phyloP scores from a whole-genome alignment of 2,113 vertebrate genomes.

The Erythrolamprus reginae region DNA sequence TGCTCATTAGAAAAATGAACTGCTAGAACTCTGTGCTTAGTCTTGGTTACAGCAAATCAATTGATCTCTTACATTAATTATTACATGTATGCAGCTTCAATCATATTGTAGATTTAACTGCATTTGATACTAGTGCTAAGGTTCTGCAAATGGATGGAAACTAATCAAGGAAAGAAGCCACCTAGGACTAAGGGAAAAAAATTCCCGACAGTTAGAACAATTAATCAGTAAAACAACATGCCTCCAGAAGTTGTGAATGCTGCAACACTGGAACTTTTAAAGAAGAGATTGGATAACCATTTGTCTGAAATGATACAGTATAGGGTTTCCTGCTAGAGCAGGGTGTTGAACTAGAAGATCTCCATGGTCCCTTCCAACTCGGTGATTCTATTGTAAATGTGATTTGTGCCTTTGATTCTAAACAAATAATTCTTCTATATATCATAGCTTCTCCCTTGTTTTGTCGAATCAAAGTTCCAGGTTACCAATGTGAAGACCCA shows the following conservation, averaged over 20 bases:
- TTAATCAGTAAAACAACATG: too few species aligned
- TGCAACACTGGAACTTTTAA: too few species aligned
- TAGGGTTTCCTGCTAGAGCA: too few species aligned
- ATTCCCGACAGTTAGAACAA: too few species aligned
- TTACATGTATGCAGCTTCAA: not conserved
- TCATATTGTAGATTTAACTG: not conserved
- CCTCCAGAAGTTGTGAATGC: too few species aligned
- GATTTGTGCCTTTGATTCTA: not conserved
- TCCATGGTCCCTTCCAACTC: too few species aligned
- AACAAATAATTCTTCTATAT: not conserved
- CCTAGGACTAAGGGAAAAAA: too few species aligned
- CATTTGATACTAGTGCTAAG: not conserved
- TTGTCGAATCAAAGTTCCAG: not conserved
- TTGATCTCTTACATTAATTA: not conserved
- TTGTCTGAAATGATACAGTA: too few species aligned
- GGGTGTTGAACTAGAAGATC: too few species aligned
- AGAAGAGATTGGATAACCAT: too few species aligned
- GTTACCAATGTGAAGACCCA: not conserved
- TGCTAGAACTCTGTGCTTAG: not conserved
- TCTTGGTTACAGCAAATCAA: not conserved
- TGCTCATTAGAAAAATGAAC: not conserved
- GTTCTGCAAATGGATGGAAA: not conserved
- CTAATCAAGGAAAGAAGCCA: too few species aligned
- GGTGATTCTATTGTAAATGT: not conserved
- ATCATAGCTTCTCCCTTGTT: not conserved